These are phyloP conservation scores for Mycetomoellerius zeteki DNA, from an alignment of 1,140 invertebrate genomes.

Conservation along the genomic window DNA sequence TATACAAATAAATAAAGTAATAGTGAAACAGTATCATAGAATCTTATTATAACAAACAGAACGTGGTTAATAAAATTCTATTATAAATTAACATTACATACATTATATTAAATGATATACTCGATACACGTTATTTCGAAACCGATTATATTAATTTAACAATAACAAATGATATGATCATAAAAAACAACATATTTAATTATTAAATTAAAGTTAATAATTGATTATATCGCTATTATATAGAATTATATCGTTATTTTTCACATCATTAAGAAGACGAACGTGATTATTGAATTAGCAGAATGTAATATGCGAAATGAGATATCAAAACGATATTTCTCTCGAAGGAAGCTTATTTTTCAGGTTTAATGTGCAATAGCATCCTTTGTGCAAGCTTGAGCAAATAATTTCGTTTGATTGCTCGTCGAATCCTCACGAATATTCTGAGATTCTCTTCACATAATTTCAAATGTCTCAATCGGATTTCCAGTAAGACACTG, in stretches of 20 bases:
- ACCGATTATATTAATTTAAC: neutral
- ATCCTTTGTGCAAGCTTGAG: neutral
- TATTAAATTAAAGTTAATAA: neutral
- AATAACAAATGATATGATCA: neutral
- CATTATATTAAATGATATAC: neutral
- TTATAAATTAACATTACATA: neutral
- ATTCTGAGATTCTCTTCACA: neutral
- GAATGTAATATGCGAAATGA: neutral
- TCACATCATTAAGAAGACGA: neutral
- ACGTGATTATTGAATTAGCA: neutral
- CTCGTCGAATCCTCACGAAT: constrained; percentile 15
- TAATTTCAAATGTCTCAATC: constrained; percentile 42
- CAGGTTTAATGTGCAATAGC: neutral
- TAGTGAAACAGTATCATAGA: neutral
- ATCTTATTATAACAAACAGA: neutral
- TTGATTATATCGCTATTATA: neutral
- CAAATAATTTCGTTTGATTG: constrained; percentile 43
- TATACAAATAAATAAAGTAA: neutral
- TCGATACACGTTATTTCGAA: neutral
- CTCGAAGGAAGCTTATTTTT: constrained; percentile 6
- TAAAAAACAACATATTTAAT: neutral
- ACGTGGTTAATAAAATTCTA: neutral
- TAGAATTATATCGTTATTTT: neutral
- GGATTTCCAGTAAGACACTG: constrained; percentile 39
- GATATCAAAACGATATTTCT: neutral